Percentiles rank a stretch among this genome's conserved stretches.
Conservation (phyloP, 2,888 invertebrate species). For the Cetonia aurata region DNA sequence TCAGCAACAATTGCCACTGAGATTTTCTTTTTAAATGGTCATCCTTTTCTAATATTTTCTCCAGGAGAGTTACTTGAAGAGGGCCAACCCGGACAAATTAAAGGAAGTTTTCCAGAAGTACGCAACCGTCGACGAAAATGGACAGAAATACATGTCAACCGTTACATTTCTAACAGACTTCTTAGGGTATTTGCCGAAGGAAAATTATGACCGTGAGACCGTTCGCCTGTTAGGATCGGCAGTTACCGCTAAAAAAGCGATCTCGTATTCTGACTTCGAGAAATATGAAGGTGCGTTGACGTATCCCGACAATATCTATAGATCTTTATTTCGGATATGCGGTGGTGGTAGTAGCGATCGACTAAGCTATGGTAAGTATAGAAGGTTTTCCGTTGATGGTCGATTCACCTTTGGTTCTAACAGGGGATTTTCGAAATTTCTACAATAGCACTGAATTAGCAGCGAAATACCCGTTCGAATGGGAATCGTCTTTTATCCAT, state of each 20-base stretch:
- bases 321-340: slow-evolving; percentile 98
- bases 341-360: slow-evolving; percentile 97
- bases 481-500: slow-evolving; percentile 94
- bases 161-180: slow-evolving; percentile 94
- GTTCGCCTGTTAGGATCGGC: slow-evolving; percentile 91
- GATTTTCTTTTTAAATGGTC: no score
- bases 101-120: slow-evolving; percentile 93
- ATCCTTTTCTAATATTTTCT: no score
- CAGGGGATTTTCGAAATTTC: slow-evolving; percentile 95
- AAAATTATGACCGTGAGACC: slow-evolving; percentile 79
- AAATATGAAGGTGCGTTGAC: slow-evolving; percentile 97
- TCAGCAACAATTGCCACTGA: no score
- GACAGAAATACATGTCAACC: slow-evolving; percentile 92
- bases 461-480: slow-evolving; percentile 93
- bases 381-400: background rate
- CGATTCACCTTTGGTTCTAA: slow-evolving; percentile 59
- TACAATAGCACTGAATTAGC: slow-evolving; percentile 94
- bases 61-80: slow-evolving; percentile 79
- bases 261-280: slow-evolving; percentile 97
- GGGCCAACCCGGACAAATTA: slow-evolving; percentile 89
- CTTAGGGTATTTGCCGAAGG: slow-evolving; percentile 87
- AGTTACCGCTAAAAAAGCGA: slow-evolving; percentile 93
- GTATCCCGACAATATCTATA: slow-evolving; percentile 97
- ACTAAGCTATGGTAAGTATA: slow-evolving; percentile 87
- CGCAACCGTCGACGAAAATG: slow-evolving; percentile 87